These are phyloP conservation scores for Lithophane semibrunnea DNA, from an alignment of 2,888 invertebrate species.

Conservation along the genomic window DNA sequence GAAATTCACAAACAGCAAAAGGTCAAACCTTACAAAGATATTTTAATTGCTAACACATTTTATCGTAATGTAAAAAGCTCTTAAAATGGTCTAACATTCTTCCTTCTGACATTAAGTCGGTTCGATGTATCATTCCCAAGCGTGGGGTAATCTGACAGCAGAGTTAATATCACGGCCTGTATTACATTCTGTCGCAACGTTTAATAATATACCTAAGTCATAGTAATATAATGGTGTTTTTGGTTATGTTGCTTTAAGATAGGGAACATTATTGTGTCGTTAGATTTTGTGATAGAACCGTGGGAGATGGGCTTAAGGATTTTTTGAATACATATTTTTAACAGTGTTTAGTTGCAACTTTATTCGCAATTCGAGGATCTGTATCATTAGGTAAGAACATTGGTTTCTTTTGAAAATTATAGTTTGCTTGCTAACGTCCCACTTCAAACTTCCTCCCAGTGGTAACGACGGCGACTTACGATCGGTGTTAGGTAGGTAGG, in stretches of 20 bases:
- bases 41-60: constrained; percentile 8
- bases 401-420: background rate
- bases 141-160: constrained; percentile 32
- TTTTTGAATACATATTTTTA: background rate
- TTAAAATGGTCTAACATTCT: constrained; percentile 31
- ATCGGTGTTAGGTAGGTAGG: too few relatives aligned
- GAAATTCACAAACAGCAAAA: background rate
- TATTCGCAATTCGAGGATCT: background rate
- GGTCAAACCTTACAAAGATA: background rate
- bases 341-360: background rate
- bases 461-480: too few relatives aligned
- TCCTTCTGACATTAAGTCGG: constrained; percentile 33
- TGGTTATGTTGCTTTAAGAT: constrained; percentile 15
- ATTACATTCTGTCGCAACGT: constrained; percentile 47
- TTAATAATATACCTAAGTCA: constrained; percentile 40
- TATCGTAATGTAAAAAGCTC: constrained; percentile 2
- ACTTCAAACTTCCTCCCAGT: too few relatives aligned
- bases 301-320: constrained; percentile 15
- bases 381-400: background rate
- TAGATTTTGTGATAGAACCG: constrained; percentile 45
- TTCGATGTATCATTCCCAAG: constrained; percentile 30
- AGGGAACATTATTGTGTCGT: constrained; percentile 49
- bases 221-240: constrained; percentile 51
- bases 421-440: too few relatives aligned
- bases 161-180: constrained; percentile 31